A percentile compares a stretch with the other conserved stretches of the same genome.
phyloP scores from a whole-genome alignment of 2,797 vertebrate genomes.

The Micrastur ruficollis region DNA sequence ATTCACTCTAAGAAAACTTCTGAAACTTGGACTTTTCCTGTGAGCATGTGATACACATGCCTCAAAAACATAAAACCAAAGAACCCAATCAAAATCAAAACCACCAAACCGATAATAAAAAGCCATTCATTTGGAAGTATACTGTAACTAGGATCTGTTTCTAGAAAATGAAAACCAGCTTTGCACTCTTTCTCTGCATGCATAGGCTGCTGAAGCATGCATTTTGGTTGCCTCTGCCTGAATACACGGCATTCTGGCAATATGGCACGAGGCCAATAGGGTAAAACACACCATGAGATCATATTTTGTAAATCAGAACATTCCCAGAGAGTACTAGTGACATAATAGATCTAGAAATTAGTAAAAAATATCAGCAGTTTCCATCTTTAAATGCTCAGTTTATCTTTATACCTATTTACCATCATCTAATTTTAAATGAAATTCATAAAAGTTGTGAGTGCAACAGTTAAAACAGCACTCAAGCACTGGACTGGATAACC shows the following conservation, averaged over 20 bases:
- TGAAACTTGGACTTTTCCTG: neutral
- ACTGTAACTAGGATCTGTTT: neutral
- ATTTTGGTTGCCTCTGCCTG: neutral
- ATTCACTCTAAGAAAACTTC: neutral
- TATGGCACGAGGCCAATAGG: constrained; percentile 35
- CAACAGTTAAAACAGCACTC: neutral
- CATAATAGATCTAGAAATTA: constrained; percentile 4
- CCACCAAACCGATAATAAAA: neutral
- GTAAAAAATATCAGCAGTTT: neutral
- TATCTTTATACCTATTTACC: neutral
- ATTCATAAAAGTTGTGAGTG: neutral
- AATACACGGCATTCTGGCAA: neutral
- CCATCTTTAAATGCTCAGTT: neutral
- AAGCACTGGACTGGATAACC: neutral
- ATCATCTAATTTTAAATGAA: neutral
- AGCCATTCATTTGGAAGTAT: neutral
- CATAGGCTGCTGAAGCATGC: neutral
- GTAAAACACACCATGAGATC: constrained; percentile 17
- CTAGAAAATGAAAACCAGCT: constrained; percentile 30
- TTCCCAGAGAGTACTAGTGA: neutral
- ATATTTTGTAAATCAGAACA: constrained; percentile 13
- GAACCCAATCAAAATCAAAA: neutral
- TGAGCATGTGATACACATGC: neutral
- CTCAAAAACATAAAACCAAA: neutral
- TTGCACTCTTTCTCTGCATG: neutral